Evolutionary conservation across 2,113 vertebrate genomes (phyloP).

Genomic region (Symphodus melops): DNA sequence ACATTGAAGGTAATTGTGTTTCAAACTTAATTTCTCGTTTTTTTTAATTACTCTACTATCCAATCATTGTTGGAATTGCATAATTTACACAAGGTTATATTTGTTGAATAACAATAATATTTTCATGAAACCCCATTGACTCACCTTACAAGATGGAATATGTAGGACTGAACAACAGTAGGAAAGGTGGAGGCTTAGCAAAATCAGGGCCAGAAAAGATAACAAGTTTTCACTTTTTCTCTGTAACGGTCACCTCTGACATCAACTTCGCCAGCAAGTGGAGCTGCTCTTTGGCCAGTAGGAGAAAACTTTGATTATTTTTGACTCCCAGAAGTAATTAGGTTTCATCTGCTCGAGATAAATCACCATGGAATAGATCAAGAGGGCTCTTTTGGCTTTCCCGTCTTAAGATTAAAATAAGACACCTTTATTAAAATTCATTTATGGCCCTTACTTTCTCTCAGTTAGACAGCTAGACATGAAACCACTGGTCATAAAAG

Average conservation of each 20-base stretch:
- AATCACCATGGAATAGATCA: not conserved
- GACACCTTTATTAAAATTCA: not conserved
- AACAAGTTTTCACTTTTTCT: conserved; percentile 1
- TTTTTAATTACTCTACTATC: not conserved
- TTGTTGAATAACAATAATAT: not conserved
- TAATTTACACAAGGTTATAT: not conserved
- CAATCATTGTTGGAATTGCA: not conserved
- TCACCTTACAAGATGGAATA: not conserved
- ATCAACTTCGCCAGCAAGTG: no score
- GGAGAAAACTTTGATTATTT: conserved; percentile 1
- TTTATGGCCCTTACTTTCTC: no score
- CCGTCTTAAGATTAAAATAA: conserved; percentile 1
- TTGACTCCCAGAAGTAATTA: conserved; percentile 8
- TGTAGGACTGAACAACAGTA: not conserved
- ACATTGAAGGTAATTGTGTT: not conserved
- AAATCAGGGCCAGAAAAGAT: not conserved
- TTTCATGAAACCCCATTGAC: not conserved
- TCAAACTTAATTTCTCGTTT: conserved; percentile 1
- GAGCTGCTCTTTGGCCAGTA: not conserved
- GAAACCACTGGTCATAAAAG: no score
- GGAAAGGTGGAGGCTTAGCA: not conserved
- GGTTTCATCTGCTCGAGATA: not conserved
- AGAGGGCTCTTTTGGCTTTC: not conserved
- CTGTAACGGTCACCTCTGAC: not conserved
- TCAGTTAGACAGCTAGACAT: no score